Conservation (phyloP, 2,888 invertebrate species). For the Melanargia galathea region DNA sequence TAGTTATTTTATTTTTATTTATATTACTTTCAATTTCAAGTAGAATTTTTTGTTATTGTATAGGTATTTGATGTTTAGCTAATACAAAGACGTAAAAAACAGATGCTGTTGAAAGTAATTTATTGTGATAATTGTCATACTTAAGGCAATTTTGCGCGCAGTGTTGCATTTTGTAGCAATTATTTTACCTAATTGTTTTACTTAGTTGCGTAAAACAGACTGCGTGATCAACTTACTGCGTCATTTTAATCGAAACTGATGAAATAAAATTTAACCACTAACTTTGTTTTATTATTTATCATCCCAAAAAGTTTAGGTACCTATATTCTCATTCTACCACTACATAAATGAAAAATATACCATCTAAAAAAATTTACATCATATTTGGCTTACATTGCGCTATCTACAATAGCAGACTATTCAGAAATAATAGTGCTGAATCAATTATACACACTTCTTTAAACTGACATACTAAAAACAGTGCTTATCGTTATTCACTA, state of each 20-base stretch:
- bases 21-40: not conserved
- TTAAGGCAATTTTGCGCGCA: slow-evolving; percentile 6
- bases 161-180: not conserved
- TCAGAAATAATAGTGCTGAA: slow-evolving; percentile 25
- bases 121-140: slow-evolving; percentile 29
- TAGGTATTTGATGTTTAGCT: not conserved
- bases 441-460: too few relatives aligned
- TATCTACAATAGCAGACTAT: slow-evolving; percentile 42
- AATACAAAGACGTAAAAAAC: not conserved
- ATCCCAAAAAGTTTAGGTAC: slow-evolving; percentile 23
- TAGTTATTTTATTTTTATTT: not conserved
- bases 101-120: slow-evolving; percentile 28
- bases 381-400: slow-evolving; percentile 33
- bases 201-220: not conserved
- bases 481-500: too few relatives aligned
- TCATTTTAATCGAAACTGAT: slow-evolving; percentile 23
- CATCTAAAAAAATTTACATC: slow-evolving; percentile 34
- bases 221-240: slow-evolving; percentile 14
- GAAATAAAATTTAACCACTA: slow-evolving; percentile 32
- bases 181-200: not conserved
- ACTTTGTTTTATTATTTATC: slow-evolving; percentile 33
- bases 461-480: too few relatives aligned
- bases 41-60: not conserved
- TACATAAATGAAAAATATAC: slow-evolving; percentile 31
- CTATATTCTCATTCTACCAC: slow-evolving; percentile 32